Evolutionary conservation across 1,140 invertebrate species (phyloP), one percentile per base, ranked within the genome.

Genomic region (Chironomus striatipennis): DNA sequence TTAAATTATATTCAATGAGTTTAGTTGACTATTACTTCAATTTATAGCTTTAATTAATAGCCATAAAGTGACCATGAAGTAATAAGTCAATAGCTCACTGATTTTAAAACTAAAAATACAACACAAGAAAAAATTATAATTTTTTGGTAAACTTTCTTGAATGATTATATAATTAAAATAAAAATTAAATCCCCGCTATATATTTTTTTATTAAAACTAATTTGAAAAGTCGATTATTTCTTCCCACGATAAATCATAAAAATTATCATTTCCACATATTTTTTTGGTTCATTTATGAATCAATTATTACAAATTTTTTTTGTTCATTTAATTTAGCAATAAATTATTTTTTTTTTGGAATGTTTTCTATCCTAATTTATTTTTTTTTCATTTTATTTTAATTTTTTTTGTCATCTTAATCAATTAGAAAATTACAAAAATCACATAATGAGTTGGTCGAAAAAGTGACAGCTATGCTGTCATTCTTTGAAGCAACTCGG

Each of bases 361-460:
- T 18, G 12, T 17, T 17, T 67, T 67, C 65, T 8, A n/a, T 18
- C 7, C 21, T 67, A 12, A 24, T 73, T 42, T 42, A 42, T 73
- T 34, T n/a, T 57, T 5, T 57, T 15, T 57, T 42, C n/a, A n/a
- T n/a, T 24, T 73, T 73, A 20, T 34, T 20, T 73, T 73, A 20
- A 34, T 42, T 73, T 42, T 18, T n/a, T n/a, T 24, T 42, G 15
- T 73, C 6, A 42, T 73, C 42, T 24, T 24, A 73, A 24, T 15
- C 21, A 24, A 42, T 73, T 72, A 34, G 67, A 64, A 64, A 64
- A 72, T 21, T 72, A 21, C 67, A 72, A 12, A 72, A 72, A 21
- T 72, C 24, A 21, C 24, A 21, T 72, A 6, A 21, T 72, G 24
- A 21, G 24, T 73, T 73, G 72, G 72, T 73, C 42, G 7, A 42